Evolutionary conservation across 1,140 invertebrate species (phyloP).

Genomic region (Scylla paramamosain): DNA sequence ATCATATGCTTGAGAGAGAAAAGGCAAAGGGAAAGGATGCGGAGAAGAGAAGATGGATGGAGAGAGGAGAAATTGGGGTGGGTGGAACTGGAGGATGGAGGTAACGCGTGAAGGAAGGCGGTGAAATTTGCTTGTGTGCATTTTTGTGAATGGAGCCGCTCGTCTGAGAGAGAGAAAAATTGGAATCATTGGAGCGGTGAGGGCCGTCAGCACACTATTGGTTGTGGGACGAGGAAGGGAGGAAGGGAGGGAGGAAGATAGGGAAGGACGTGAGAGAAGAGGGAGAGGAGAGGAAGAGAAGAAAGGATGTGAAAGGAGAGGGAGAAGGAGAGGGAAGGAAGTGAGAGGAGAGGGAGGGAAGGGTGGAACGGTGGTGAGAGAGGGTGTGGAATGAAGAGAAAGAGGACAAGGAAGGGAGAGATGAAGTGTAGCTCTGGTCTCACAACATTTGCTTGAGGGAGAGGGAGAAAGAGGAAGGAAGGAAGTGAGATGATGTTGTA

Average conservation of each 20-base stretch:
- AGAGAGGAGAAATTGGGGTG: neutral
- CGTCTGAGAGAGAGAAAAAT: slow-evolving; percentile 58
- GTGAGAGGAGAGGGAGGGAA: too few species aligned
- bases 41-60: neutral
- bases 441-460: neutral
- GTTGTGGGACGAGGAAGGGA: neutral
- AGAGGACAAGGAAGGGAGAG: neutral
- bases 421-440: neutral
- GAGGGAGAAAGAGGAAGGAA: neutral
- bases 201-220: slow-evolving; percentile 45
- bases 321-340: too few species aligned
- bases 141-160: slow-evolving; percentile 56
- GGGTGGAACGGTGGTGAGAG: too few species aligned
- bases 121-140: slow-evolving; percentile 58
- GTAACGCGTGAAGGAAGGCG: slow-evolving; percentile 55
- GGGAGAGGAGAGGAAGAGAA: too few species aligned
- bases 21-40: neutral
- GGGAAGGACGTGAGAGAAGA: neutral
- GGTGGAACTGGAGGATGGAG: neutral
- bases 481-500: too few species aligned
- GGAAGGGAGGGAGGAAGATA: neutral
- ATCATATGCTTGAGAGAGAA: slow-evolving; percentile 21
- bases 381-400: neutral
- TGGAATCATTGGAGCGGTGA: slow-evolving; percentile 44
- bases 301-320: too few species aligned